Conservation (phyloP, 2,113 vertebrate genomes). For the Erythrolamprus reginae region DNA sequence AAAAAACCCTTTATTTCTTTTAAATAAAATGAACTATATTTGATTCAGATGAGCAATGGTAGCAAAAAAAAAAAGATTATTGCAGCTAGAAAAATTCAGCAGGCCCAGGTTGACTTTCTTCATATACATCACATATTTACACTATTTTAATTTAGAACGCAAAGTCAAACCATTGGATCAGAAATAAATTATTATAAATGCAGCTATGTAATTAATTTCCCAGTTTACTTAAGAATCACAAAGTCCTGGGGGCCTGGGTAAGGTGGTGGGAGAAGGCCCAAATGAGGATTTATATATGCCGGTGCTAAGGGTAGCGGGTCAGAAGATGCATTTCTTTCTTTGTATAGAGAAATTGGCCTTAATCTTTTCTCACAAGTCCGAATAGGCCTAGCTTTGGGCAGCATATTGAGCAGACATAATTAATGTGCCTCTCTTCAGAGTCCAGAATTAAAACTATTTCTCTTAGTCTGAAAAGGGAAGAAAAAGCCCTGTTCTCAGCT, state of each 20-base stretch:
- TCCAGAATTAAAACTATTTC: neutral
- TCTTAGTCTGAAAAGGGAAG: neutral
- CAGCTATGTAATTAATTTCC: neutral
- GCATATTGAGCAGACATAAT: neutral
- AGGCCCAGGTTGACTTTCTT: conserved; percentile 43
- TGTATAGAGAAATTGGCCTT: neutral
- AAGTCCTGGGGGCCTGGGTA: neutral
- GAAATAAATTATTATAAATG: neutral
- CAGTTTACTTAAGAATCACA: neutral
- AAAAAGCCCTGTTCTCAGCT: neutral
- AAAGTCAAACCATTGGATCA: conserved; percentile 2
- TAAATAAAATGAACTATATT: conserved; percentile 75
- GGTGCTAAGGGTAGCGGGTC: neutral
- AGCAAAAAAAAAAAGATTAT: conserved; percentile 63
- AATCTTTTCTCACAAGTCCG: neutral
- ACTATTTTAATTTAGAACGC: conserved; percentile 44
- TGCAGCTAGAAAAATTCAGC: conserved; percentile 55
- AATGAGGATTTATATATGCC: neutral
- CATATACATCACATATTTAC: neutral
- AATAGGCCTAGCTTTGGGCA: neutral
- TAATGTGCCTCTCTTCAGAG: neutral
- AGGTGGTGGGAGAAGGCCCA: neutral
- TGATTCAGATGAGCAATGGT: conserved; percentile 57
- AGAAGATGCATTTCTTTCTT: accelerated
- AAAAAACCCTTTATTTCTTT: conserved; percentile 59